A percentile compares a stretch with the other conserved stretches of the same genome.
Evolutionary conservation across 2,113 vertebrate genomes (phyloP).

Genomic region (Coturnix japonica): DNA sequence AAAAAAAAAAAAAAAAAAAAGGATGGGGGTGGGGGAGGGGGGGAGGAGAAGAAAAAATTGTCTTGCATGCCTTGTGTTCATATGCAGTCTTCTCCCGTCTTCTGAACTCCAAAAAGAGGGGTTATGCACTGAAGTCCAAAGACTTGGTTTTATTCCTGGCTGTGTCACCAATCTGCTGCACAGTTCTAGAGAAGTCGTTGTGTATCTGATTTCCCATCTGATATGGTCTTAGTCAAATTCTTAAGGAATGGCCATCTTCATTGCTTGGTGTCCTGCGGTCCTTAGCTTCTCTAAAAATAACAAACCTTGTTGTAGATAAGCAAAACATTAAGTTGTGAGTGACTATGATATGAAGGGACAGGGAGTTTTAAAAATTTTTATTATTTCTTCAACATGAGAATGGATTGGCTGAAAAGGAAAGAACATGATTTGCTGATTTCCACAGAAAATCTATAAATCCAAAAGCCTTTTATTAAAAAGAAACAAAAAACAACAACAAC

Average conservation of each 20-base stretch:
- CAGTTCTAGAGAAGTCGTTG: not conserved
- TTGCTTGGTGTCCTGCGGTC: not conserved
- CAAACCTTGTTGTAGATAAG: not conserved
- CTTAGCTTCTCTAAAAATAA: not conserved
- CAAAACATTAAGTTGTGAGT: not conserved
- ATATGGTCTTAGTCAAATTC: not conserved
- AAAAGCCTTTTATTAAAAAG: not conserved
- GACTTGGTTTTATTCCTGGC: not conserved
- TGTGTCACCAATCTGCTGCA: not conserved
- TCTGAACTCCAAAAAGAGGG: not conserved
- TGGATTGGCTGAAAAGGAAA: not conserved
- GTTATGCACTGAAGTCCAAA: not conserved
- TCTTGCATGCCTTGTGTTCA: not conserved
- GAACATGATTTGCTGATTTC: conserved; percentile 3
- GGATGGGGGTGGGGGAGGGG: not conserved
- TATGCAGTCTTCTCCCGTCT: not conserved
- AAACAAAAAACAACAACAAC: not conserved
- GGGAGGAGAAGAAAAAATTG: too few relatives aligned
- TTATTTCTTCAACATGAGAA: not conserved
- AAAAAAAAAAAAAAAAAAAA: not conserved
- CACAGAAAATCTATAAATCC: not conserved
- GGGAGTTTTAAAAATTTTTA: not conserved
- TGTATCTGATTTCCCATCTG: not conserved
- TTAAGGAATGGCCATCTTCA: not conserved
- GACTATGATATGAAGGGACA: not conserved